These are phyloP conservation scores for Carcina quercana DNA, from an alignment of 2,888 invertebrate genomes.

Conservation along the genomic window DNA sequence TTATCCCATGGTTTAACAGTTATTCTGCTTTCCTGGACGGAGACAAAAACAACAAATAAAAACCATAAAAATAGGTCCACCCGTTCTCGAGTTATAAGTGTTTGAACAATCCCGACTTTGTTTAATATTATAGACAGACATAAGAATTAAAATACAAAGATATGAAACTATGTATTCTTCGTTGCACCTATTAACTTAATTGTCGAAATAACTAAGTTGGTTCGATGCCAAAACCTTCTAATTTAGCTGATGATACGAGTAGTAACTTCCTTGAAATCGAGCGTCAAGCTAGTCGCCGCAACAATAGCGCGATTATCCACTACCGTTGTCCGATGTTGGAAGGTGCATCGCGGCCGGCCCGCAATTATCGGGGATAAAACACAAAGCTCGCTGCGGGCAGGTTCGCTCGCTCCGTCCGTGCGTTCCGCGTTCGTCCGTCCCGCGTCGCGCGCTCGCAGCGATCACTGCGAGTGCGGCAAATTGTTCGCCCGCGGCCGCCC, in stretches of 20 bases:
- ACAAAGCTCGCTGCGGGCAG: constrained; percentile 56
- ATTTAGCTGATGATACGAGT: constrained; percentile 46
- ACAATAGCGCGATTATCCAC: constrained; percentile 68
- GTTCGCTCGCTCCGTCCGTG: constrained; percentile 37
- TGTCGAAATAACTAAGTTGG: constrained; percentile 52
- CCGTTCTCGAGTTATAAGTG: too few species aligned
- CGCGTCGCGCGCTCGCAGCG: constrained; percentile 40
- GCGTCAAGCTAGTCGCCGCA: constrained; percentile 45
- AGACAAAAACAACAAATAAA: too few species aligned
- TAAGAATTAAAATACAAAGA: too few species aligned
- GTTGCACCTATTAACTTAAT: constrained; percentile 53
- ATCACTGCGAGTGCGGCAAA: constrained; percentile 45
- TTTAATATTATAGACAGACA: too few species aligned
- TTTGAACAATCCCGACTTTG: too few species aligned
- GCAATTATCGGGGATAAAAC: constrained; percentile 65
- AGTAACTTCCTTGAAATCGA: constrained; percentile 48
- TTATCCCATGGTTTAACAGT: too few species aligned
- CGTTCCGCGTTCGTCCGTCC: constrained; percentile 54
- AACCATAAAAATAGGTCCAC: too few species aligned
- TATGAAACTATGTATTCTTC: too few species aligned
- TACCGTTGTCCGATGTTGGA: constrained; percentile 48
- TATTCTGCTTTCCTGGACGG: too few species aligned
- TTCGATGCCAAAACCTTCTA: constrained; percentile 45
- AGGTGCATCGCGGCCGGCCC: constrained; percentile 41
- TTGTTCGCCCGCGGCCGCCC: constrained; percentile 48